phyloP scores from a whole-genome alignment of 2,113 vertebrate species.

The Platanista minor region DNA sequence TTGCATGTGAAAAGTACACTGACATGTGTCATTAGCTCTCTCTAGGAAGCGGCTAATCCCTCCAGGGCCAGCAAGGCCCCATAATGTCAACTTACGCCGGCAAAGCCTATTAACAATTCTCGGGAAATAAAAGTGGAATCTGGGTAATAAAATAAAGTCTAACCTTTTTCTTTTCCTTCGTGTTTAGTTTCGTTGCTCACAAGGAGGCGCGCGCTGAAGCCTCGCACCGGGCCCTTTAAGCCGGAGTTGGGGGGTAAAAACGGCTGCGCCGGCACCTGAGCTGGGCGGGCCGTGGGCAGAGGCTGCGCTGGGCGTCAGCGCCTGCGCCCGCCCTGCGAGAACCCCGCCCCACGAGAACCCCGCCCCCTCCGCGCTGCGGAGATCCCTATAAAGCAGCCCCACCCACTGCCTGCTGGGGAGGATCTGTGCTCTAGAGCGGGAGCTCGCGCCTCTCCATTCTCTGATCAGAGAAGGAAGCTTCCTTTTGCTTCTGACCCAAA shows the following conservation, averaged over 20 bases:
- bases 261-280: no score
- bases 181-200: neutral
- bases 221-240: fast-evolving
- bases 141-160: neutral
- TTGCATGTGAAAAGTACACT: neutral
- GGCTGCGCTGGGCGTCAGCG: no score
- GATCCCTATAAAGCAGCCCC: no score
- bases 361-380: neutral
- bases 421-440: fast-evolving
- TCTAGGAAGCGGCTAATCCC: neutral
- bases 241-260: neutral
- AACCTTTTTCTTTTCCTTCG: neutral
- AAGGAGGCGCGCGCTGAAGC: fast-evolving
- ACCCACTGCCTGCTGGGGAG: no score
- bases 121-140: neutral
- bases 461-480: neutral
- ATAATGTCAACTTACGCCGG: neutral
- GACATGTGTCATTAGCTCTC: neutral
- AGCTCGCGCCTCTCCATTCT: fast-evolving
- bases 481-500: neutral
- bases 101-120: neutral
- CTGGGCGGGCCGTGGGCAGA: no score
- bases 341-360: neutral
- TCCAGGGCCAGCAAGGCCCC: neutral
- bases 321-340: no score